Percentiles rank a stretch among this genome's conserved stretches.
phyloP scores from a whole-genome alignment of 1,140 invertebrate genomes.

The Zaprionus africanus region DNA sequence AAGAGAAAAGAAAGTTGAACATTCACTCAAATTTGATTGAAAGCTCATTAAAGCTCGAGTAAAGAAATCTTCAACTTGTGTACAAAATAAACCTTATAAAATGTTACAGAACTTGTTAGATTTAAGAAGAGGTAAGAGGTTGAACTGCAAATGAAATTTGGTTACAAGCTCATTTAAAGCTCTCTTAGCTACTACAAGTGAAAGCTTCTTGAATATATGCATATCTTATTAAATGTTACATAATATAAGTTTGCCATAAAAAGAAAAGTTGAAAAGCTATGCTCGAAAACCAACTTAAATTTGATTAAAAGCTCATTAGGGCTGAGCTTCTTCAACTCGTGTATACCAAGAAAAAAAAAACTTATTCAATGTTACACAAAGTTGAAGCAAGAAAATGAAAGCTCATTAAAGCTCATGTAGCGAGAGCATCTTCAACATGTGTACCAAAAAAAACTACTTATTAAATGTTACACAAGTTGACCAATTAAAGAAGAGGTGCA shows the following conservation, averaged over 20 bases:
- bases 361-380: conserved; percentile 8
- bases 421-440: neutral
- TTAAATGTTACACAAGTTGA: conserved; percentile 15
- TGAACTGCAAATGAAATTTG: neutral
- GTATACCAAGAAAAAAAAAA: conserved; percentile 5
- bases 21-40: conserved; percentile 11
- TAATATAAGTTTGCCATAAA: conserved; percentile 20
- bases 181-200: too few relatives aligned
- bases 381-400: conserved; percentile 33
- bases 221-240: conserved; percentile 34
- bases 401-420: neutral
- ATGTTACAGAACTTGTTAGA: conserved; percentile 54
- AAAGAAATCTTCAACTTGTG: neutral
- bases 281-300: neutral
- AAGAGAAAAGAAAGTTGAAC: conserved; percentile 11
- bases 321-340: neutral
- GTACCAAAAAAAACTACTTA: conserved; percentile 10
- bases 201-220: neutral
- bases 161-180: too few relatives aligned
- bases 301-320: neutral
- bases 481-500: conserved; percentile 60
- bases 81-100: conserved; percentile 16
- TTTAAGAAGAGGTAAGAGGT: conserved; percentile 55
- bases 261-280: neutral
- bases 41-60: neutral